Conservation (phyloP, 2,797 vertebrate genomes). For the Phrynocephalus forsythii region DNA sequence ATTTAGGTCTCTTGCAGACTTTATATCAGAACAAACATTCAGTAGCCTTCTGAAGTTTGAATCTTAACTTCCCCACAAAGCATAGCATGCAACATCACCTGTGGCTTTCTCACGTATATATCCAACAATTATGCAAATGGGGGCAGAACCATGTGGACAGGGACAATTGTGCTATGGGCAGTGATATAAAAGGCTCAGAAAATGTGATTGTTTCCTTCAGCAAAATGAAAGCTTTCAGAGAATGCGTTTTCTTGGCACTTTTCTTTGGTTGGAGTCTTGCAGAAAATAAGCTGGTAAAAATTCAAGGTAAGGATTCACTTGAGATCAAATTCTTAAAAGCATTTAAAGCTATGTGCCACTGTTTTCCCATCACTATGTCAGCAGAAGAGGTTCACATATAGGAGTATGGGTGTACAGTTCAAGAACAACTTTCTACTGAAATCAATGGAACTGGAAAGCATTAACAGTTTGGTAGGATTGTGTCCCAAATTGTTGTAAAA, state of each 20-base stretch:
- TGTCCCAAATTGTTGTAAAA: background rate
- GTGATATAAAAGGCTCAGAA: background rate
- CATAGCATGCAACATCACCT: background rate
- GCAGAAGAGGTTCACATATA: background rate
- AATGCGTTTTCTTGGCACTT: background rate
- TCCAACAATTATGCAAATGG: background rate
- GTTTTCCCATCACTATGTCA: background rate
- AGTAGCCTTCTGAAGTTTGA: background rate
- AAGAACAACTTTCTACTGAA: background rate
- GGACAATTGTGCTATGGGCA: background rate
- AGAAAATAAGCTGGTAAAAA: conserved; percentile 1
- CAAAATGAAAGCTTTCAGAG: background rate
- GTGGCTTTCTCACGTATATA: background rate
- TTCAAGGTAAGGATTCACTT: conserved; percentile 11
- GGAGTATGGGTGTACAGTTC: no score
- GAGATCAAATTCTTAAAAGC: background rate
- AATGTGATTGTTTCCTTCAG: background rate
- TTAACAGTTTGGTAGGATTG: background rate
- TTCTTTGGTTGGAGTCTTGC: conserved; percentile 3
- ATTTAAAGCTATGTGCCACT: background rate
- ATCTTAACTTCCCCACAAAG: background rate
- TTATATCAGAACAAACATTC: background rate
- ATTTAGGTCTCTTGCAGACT: background rate
- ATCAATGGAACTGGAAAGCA: background rate
- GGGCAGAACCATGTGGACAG: background rate